These are phyloP conservation scores for Pemphredon lugubris DNA, from an alignment of 2,888 invertebrate species.

Conservation along the genomic window DNA sequence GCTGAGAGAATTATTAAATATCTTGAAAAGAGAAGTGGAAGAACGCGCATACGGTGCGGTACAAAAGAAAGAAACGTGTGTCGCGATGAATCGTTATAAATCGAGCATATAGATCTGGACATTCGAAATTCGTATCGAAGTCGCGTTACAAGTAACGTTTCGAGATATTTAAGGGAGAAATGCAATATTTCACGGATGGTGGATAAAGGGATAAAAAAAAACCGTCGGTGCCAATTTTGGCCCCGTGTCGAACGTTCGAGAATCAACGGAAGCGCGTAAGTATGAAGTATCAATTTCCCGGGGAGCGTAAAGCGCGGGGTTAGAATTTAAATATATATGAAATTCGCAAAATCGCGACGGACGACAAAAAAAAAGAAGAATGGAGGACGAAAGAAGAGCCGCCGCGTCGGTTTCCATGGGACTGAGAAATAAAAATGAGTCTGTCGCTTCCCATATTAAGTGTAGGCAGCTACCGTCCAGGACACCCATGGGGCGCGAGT, in stretches of 20 bases:
- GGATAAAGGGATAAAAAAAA: background rate
- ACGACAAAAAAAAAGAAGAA: slow-evolving; percentile 1
- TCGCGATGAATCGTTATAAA: too few relatives aligned
- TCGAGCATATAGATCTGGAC: too few relatives aligned
- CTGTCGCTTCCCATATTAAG: slow-evolving; percentile 79
- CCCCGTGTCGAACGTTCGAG: background rate
- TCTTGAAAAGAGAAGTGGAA: background rate
- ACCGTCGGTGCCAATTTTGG: background rate
- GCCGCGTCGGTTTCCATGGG: slow-evolving; percentile 58
- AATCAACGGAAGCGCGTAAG: background rate
- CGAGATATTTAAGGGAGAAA: too few relatives aligned
- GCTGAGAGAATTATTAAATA: background rate
- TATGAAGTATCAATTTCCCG: background rate
- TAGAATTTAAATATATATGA: slow-evolving; percentile 10
- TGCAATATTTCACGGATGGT: background rate
- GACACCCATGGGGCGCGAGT: slow-evolving; percentile 77
- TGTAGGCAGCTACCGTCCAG: slow-evolving; percentile 75
- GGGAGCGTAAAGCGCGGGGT: slow-evolving; percentile 1
- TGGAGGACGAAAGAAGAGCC: slow-evolving; percentile 42
- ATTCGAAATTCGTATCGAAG: too few relatives aligned
- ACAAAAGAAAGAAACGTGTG: too few relatives aligned
- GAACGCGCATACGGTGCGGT: too few relatives aligned
- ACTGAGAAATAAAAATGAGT: slow-evolving; percentile 77
- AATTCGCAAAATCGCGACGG: slow-evolving; percentile 55
- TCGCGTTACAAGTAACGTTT: too few relatives aligned